phyloP scores from a whole-genome alignment of 2,113 vertebrate species.

The Cavia porcellus region DNA sequence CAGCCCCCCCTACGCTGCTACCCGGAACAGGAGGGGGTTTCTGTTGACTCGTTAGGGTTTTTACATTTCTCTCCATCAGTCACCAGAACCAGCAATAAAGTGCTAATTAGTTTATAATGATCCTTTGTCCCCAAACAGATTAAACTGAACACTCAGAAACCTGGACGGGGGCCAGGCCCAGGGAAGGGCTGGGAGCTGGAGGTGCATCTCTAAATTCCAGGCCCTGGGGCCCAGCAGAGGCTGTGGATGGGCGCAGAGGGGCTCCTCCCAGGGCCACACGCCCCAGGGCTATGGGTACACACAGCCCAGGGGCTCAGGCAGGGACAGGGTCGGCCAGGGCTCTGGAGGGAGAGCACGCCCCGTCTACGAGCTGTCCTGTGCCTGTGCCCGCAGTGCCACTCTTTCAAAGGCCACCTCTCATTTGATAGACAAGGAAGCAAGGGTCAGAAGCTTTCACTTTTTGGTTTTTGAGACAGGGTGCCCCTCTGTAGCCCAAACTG shows the following conservation, averaged over 20 bases:
- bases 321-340: fast-evolving
- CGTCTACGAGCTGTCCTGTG: too few relatives aligned
- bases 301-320: not conserved
- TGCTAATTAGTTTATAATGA: conserved; percentile 88
- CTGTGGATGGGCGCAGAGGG: conserved; percentile 65
- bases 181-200: conserved; percentile 59
- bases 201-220: conserved; percentile 58
- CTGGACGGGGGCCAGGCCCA: conserved; percentile 85
- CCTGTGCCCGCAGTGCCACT: too few relatives aligned
- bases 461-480: not conserved
- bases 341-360: not conserved
- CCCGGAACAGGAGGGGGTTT: not conserved
- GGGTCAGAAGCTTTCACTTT: not conserved
- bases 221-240: conserved; percentile 68
- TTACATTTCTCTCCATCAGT: conserved; percentile 82
- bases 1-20: not conserved
- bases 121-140: conserved; percentile 85
- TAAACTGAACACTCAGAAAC: conserved; percentile 82
- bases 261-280: conserved; percentile 12
- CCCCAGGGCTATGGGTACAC: conserved; percentile 1
- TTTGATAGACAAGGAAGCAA: not conserved
- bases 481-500: not conserved
- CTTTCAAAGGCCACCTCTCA: not conserved
- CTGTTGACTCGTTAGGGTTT: conserved; percentile 41
- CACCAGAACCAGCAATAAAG: conserved; percentile 87